Base-by-base conservation (phyloP, 1,140 invertebrate species). In the Cydia amplana region DNA sequence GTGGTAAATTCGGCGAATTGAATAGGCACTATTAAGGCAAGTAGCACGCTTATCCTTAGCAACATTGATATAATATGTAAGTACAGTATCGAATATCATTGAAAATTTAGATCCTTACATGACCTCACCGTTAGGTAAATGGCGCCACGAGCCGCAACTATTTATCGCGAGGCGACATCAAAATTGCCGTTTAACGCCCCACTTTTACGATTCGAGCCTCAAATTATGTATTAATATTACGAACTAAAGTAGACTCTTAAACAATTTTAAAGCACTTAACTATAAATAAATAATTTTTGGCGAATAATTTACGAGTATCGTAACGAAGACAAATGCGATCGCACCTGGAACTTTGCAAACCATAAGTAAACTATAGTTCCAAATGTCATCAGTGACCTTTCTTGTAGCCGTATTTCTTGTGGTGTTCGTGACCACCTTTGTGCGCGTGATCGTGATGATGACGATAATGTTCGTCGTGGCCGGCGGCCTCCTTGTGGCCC, bases 391-490 rank as follows among this genome's bases (percentile, higher is more conserved):
- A 94, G 73, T 94, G 93, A 2, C 94, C 92, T 73, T 93, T 93
- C 1, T 94, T 94, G 36, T 91, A 94, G 1, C 94, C 94, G 67
- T 91, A 93, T 75, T 94, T 93, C 80, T 94, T 93, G 74, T 93
- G 90, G 78, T 91, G 87, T n/a, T 93, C 91, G 82, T 95, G 93
- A 23, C 94, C 94, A 16, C 94, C 94, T 80, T 95, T 95, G 87
- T 95, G 95, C 73, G 93, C 95, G 81, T 95, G 94, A 77, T 95
- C 93, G 32, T 93, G 89, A 76, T 95, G 94, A 79, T 95, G 94
- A 18, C 95, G 94, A 67, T 94, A 87, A 75, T 94, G 93, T 6
- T 90, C 91, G 73, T 94, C 94, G 77, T 94, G 93, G 3, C 94
- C 94, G 64, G 91, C 93, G 70, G 94, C 89, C 16, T 94, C 92